Base-by-base conservation (phyloP, 2,113 vertebrate species). In the Ceyx margarethae region DNA sequence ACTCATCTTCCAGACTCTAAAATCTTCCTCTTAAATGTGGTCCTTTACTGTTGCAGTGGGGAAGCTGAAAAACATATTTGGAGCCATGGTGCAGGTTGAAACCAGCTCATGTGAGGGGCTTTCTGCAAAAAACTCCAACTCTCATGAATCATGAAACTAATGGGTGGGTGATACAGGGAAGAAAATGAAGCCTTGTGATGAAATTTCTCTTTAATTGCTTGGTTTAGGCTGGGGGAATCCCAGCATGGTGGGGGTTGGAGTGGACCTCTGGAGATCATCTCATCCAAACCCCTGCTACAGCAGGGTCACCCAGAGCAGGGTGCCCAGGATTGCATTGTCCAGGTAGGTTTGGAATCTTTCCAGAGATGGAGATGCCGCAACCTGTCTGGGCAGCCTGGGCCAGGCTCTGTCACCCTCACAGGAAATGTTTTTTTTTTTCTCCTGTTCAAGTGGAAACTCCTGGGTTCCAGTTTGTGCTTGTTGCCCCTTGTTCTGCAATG, bases 101-200 rank as follows among this genome's bases (percentile, higher is more conserved):
- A 58, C 19, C 11, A 56, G 31, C 23, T 5, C 57, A 19, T 0
- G 10, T 50, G 0, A 62, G 20, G 1, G 9, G 23, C 37, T 79
- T 84, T 74, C 75, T 83, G 50, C 3, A 23, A 53, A 64, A 40
- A 51, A 71, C 31, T 29, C 28, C 53, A 29, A 4, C 28, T 54
- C 22, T 92, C 20, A 2, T 10, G 54, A 82, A 65, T 19, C 31
- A 83, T 74, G 73, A 66, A 93, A 62, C 26, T 33, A 77, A 23
- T 0, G 3, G 64, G 64, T 85, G 56, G 29, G 42, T 85, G 71
- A 17, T 40, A 15, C 20, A 26, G 28, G 83, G 83, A 51, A 85
- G 72, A 58, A 87, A 68, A 35, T 22, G 50, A 69, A 45, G 43
- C 48, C 45, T 71, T 85, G n/a, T 1, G 1, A 66, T 42, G 31